Evolutionary conservation across 1,140 invertebrate genomes (phyloP), one percentile per base, ranked within the genome.

Genomic region (Bombyx mori): DNA sequence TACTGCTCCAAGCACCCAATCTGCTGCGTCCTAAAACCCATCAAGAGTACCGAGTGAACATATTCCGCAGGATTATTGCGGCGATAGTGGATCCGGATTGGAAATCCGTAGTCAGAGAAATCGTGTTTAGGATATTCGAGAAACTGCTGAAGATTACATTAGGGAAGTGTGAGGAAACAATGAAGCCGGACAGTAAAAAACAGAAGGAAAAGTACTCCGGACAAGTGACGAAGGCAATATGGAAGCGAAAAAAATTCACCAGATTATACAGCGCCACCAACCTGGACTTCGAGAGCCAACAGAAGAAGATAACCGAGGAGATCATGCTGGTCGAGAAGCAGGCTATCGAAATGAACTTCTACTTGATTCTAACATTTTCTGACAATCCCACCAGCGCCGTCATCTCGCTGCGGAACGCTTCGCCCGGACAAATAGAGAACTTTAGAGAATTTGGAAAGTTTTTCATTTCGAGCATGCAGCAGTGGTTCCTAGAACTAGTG

Each of bases 391-490:
- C 53, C 4, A 68, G 54, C 10, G 66, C 58, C 0, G 53, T 57
- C 1, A 44, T 73, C 2, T 26, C 60, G 0, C 26, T 82, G 0
- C 63, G 60, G 43, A n/a, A 68, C 42, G 18, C 48, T 1, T 60
- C 63, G 7, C 2, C 4, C 26, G 82, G 77, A 3, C 73, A 82
- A 6, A 8, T 61, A 7, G 54, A 56, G 0, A 54, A 53, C 0
- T 83, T 73, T 55, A 58, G 58, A 8, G 69, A 78, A 6, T 82
- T 82, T 50, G 79, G 77, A 5, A 75, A 66, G 51, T 82, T 79
- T 57, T 79, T 74, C 63, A 44, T 65, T 1, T 47, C 61, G 3
- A 57, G 61, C 1, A 52, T 77, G n/a, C 67, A 70, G 26, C 55
- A 47, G 10, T 85, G 79, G 80, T 64, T 73, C 9, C 45, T 57